Conservation (phyloP, 2,797 vertebrate genomes). For the Otolemur crassicaudatus region DNA sequence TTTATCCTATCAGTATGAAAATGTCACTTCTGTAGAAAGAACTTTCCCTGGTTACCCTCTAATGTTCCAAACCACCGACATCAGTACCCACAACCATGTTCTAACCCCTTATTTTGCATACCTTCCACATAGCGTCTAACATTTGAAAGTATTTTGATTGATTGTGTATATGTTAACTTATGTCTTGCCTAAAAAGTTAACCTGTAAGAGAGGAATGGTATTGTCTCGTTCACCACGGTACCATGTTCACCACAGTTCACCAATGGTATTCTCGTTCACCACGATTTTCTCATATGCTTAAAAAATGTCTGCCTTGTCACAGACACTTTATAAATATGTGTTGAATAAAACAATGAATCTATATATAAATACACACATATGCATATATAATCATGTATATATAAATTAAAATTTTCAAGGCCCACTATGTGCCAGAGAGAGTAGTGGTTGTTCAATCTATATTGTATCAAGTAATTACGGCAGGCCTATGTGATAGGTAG, state of each 20-base stretch:
- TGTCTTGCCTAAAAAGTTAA: neutral
- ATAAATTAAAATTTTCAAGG: neutral
- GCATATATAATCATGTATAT: neutral
- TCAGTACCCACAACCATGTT: neutral
- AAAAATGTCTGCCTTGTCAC: neutral
- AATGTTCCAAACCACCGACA: too few species aligned
- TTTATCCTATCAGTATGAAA: neutral
- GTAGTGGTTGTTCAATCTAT: neutral
- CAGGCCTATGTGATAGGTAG: neutral
- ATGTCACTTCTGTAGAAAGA: neutral
- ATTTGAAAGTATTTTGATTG: neutral
- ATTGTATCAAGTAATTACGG: neutral
- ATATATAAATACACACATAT: neutral
- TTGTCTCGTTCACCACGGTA: neutral
- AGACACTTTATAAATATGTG: neutral
- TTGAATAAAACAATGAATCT: neutral
- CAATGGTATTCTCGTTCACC: neutral
- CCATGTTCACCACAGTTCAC: too few species aligned
- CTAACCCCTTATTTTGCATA: neutral
- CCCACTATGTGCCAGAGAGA: neutral
- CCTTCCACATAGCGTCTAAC: neutral
- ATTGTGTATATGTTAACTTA: neutral
- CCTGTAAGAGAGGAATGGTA: neutral
- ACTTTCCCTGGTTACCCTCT: neutral
- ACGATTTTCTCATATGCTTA: neutral